Base-by-base conservation (phyloP, 1,140 invertebrate genomes). In the Drosophila grimshawi region DNA sequence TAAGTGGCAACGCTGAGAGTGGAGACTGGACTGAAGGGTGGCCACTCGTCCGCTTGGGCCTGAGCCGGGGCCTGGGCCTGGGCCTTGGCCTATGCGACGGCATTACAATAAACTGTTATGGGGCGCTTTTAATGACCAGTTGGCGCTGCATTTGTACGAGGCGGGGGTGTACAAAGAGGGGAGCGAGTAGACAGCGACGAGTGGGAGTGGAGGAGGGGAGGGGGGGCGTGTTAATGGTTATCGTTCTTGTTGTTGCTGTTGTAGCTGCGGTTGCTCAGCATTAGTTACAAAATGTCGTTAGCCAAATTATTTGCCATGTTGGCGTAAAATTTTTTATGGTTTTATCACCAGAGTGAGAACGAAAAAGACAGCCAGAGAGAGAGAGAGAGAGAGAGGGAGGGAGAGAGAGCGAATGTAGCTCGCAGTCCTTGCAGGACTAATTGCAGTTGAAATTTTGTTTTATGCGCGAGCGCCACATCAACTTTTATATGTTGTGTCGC, bases 251-350 rank as follows among this genome's bases (percentile, higher is more conserved):
- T 80, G 59, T 45, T 80, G 63, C 30, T 76, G 69, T 39, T 69
- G 68, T 59, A 30, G 73, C 57, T 72, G 71, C 81, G 81, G 81
- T 85, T 71, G 78, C 11, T 65, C 69, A 53, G 73, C 83, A 88
- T 88, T 83, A 88, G 83, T 88, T 88, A 88, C 83, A 88, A 88
- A 88, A 83, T 88, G 83, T 88, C 83, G 85, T 88, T 88, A 83
- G 83, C 85, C 83, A 88, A 88, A 88, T 88, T 88, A 88, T 88
- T 88, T 88, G 85, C 83, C 83, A 88, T 89, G 83, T 88, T 83
- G 80, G 83, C 80, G 76, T 65, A 88, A 88, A 82, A 88, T 66
- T 82, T 68, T 82, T 82, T 86, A 88, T 88, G 82, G 76, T 86
- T 82, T 86, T 86, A 86, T 88, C 72, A 66, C 48, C 33, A 52